A percentile compares a stretch with the other conserved stretches of the same genome.
These are phyloP conservation scores for Borostomias antarcticus DNA, from an alignment of 2,797 vertebrate species.

Conservation along the genomic window DNA sequence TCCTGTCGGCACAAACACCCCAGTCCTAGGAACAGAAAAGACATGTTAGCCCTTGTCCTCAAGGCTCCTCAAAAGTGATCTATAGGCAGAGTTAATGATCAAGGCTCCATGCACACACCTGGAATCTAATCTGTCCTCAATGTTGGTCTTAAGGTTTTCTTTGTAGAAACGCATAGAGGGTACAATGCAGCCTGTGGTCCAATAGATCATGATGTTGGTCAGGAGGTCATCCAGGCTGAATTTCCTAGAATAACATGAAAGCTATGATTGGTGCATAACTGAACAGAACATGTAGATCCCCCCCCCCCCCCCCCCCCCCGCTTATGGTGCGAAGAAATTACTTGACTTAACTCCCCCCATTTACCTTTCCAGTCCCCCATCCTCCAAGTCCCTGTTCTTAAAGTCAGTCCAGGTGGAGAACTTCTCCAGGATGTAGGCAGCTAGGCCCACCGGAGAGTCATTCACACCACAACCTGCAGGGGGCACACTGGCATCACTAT, in stretches of 20 bases:
- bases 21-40: slow-evolving; percentile 56
- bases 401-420: slow-evolving; percentile 85
- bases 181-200: slow-evolving; percentile 83
- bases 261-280: neutral
- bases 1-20: slow-evolving; percentile 79
- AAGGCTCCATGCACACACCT: too few relatives aligned
- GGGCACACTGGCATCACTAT: neutral
- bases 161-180: slow-evolving; percentile 92
- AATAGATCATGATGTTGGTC: slow-evolving; percentile 91
- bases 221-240: slow-evolving; percentile 86
- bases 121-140: slow-evolving; percentile 23
- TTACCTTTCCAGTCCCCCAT: slow-evolving; percentile 87
- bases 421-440: slow-evolving; percentile 89
- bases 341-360: neutral
- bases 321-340: too few relatives aligned
- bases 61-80: neutral
- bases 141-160: slow-evolving; percentile 74
- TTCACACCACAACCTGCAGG: slow-evolving; percentile 83
- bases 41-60: neutral
- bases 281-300: neutral
- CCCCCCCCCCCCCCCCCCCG: too few relatives aligned
- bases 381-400: slow-evolving; percentile 70
- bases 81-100: neutral
- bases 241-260: slow-evolving; percentile 69
- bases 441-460: slow-evolving; percentile 86